Evolutionary conservation across 1,140 invertebrate species (phyloP).

Genomic region (Formica exsecta): DNA sequence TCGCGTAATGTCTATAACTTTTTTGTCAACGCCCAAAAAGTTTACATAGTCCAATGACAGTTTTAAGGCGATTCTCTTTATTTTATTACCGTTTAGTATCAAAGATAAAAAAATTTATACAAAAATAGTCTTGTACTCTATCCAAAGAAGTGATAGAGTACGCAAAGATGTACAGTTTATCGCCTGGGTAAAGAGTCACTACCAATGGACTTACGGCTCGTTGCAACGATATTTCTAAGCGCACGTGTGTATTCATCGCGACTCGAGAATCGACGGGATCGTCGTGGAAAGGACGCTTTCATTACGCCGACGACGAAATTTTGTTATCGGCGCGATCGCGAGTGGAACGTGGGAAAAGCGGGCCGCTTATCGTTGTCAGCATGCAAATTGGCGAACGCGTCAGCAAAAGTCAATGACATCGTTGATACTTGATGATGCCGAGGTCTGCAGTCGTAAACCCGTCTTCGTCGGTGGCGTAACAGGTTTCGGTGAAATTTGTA

Average conservation of each 20-base stretch:
- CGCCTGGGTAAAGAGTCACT: background rate
- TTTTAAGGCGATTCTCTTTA: background rate
- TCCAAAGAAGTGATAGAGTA: background rate
- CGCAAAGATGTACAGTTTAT: background rate
- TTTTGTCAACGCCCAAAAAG: background rate
- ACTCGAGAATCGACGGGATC: background rate
- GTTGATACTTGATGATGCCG: slow-evolving; percentile 60
- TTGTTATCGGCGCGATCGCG: slow-evolving; percentile 26
- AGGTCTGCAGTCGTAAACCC: slow-evolving; percentile 71
- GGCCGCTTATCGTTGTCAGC: slow-evolving; percentile 61
- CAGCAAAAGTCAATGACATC: slow-evolving; percentile 71
- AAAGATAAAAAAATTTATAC: background rate
- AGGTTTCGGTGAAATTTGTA: slow-evolving; percentile 76
- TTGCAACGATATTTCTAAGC: background rate
- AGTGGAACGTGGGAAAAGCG: slow-evolving; percentile 34
- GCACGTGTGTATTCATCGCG: background rate
- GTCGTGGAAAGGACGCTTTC: background rate
- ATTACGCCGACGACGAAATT: slow-evolving; percentile 10
- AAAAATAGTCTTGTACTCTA: background rate
- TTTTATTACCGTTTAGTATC: background rate
- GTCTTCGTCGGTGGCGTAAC: slow-evolving; percentile 74
- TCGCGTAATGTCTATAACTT: background rate
- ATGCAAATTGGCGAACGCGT: slow-evolving; percentile 66
- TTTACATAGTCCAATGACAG: background rate
- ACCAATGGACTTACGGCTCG: background rate